Percentiles rank a stretch among this genome's conserved stretches.
These are phyloP conservation scores for Zeugodacus cucurbitae DNA, from an alignment of 1,140 invertebrate species.

Conservation along the genomic window DNA sequence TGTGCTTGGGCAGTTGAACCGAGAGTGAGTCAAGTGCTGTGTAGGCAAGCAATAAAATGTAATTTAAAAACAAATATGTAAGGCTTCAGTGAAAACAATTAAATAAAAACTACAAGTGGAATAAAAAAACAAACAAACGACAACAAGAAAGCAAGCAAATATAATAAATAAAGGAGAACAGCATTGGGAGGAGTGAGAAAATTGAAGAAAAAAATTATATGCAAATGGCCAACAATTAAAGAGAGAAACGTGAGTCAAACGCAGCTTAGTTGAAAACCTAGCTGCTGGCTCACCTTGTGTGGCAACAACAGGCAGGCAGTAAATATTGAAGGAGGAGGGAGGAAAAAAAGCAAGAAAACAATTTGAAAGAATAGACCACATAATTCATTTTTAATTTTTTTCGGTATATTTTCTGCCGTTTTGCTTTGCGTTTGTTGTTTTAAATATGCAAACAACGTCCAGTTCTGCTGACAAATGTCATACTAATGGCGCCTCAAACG, in stretches of 20 bases:
- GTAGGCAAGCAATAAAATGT: slow-evolving; percentile 15
- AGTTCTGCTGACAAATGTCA: slow-evolving; percentile 22
- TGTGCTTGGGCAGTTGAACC: background rate
- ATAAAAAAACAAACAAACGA: background rate
- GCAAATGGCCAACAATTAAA: slow-evolving; percentile 4
- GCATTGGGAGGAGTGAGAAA: background rate
- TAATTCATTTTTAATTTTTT: slow-evolving; percentile 26
- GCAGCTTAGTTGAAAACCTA: background rate
- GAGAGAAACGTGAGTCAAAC: slow-evolving; percentile 5
- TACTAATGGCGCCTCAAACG: slow-evolving; percentile 32
- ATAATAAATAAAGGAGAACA: background rate
- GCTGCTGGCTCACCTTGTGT: background rate
- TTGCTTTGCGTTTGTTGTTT: background rate
- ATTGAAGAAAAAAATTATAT: background rate
- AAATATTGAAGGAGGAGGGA: background rate
- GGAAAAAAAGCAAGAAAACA: background rate
- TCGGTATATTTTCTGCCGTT: background rate
- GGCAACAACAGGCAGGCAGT: background rate
- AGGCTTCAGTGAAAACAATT: slow-evolving; percentile 32
- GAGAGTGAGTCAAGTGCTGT: background rate
- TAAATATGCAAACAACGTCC: slow-evolving; percentile 21
- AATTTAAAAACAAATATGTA: slow-evolving; percentile 19
- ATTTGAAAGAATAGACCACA: background rate
- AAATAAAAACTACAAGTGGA: slow-evolving; percentile 33
- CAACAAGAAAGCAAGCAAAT: background rate